Evolutionary conservation across 2,888 invertebrate genomes (phyloP).

Genomic region (Stenodera caucasica): DNA sequence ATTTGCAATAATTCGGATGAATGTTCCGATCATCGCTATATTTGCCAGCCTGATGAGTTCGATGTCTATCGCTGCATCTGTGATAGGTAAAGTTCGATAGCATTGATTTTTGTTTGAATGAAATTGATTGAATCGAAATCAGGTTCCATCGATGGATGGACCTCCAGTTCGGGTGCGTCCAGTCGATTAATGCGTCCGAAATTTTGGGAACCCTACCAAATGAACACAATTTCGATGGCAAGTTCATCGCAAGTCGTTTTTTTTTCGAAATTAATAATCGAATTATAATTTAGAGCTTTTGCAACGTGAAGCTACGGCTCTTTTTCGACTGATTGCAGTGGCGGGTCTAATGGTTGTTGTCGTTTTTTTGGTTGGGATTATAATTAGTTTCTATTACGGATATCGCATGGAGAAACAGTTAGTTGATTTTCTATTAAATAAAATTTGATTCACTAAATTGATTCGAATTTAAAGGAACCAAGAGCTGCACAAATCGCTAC

Average conservation of each 20-base stretch:
- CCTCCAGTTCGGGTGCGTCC: slow-evolving; percentile 7
- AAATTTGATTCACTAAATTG: too few species aligned
- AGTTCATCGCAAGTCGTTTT: too few species aligned
- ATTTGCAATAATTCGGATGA: slow-evolving; percentile 16
- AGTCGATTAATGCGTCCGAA: slow-evolving; percentile 5
- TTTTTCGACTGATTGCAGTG: background rate
- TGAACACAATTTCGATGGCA: background rate
- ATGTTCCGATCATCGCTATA: slow-evolving; percentile 15
- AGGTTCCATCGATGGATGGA: slow-evolving; percentile 13
- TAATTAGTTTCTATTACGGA: background rate
- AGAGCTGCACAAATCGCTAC: background rate
- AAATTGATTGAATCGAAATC: background rate
- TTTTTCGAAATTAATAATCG: background rate
- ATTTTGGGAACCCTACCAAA: slow-evolving; percentile 2
- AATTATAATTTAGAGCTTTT: background rate
- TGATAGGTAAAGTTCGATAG: slow-evolving; percentile 5
- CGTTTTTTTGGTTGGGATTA: background rate
- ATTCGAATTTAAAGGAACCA: background rate
- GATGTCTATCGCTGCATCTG: slow-evolving; percentile 13
- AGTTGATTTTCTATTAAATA: background rate
- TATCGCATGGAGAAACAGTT: background rate
- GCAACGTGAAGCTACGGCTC: background rate
- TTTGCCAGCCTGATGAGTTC: slow-evolving; percentile 3
- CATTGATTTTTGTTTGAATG: background rate
- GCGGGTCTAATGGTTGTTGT: background rate